A percentile compares a stretch with the other conserved stretches of the same genome.
phyloP scores from a whole-genome alignment of 2,797 vertebrate genomes.

The Sebastes kiyomatsui region DNA sequence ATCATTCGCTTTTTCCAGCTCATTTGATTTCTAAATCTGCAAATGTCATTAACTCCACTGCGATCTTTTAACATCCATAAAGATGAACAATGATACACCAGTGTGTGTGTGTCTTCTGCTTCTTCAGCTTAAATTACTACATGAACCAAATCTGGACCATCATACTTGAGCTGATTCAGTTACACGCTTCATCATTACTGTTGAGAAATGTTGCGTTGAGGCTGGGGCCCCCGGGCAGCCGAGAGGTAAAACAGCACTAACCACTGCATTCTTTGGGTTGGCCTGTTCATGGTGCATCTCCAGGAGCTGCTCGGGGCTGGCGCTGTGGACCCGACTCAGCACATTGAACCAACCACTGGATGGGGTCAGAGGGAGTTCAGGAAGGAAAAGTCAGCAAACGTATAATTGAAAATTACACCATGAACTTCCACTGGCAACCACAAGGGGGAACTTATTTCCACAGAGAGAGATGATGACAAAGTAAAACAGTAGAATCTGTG shows the following conservation, averaged over 20 bases:
- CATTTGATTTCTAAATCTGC: not conserved
- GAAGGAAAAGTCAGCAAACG: constrained; percentile 57
- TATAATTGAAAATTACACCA: constrained; percentile 38
- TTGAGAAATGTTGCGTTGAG: constrained; percentile 26
- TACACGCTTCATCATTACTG: constrained; percentile 32
- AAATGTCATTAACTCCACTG: not conserved
- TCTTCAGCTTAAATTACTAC: constrained; percentile 12
- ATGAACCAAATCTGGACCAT: constrained; percentile 19
- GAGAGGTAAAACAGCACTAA: constrained; percentile 75
- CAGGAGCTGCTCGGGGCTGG: constrained; percentile 84
- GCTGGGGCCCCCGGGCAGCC: constrained; percentile 33
- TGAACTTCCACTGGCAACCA: constrained; percentile 66
- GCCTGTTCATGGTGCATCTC: constrained; percentile 89
- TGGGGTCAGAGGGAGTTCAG: constrained; percentile 66
- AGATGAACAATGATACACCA: not conserved
- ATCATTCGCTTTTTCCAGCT: not conserved
- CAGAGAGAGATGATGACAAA: constrained; percentile 1
- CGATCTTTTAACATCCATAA: not conserved
- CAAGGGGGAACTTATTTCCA: constrained; percentile 70
- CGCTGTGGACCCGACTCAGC: constrained; percentile 87
- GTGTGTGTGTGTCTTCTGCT: not conserved
- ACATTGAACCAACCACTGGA: constrained; percentile 88
- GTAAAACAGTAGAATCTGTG: not conserved
- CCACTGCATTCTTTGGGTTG: constrained; percentile 90
- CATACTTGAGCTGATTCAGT: constrained; percentile 19